Percentiles rank a stretch among this genome's conserved stretches.
phyloP scores from a whole-genome alignment of 2,888 invertebrate species.

The Philhelius pedissequus region DNA sequence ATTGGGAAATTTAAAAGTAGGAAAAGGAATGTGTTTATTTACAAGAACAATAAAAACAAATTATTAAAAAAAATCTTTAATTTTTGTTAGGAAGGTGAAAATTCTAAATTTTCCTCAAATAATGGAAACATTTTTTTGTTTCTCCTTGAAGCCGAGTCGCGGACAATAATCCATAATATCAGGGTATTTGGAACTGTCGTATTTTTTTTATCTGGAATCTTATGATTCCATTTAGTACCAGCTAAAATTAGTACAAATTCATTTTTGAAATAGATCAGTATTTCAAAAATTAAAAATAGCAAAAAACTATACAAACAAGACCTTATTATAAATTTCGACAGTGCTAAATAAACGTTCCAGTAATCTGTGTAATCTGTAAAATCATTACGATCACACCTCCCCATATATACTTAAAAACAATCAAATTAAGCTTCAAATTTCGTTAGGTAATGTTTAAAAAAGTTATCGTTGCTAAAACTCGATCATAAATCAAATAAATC shows the following conservation, averaged over 20 bases:
- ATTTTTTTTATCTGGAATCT: not conserved
- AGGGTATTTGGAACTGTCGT: too few relatives aligned
- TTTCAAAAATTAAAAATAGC: not conserved
- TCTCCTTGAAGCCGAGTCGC: too few relatives aligned
- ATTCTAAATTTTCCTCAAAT: too few relatives aligned
- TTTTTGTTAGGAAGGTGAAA: too few relatives aligned
- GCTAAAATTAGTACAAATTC: not conserved
- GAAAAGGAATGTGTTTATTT: too few relatives aligned
- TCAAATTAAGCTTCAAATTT: not conserved
- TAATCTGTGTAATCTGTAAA: not conserved
- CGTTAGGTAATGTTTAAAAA: constrained; percentile 11
- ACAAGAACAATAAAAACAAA: too few relatives aligned
- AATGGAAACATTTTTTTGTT: too few relatives aligned
- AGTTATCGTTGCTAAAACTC: not conserved
- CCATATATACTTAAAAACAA: not conserved
- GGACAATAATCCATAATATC: too few relatives aligned
- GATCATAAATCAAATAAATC: constrained; percentile 30
- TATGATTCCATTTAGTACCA: not conserved
- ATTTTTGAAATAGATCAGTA: not conserved
- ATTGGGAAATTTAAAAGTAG: too few relatives aligned
- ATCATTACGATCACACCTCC: not conserved
- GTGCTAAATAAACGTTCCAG: not conserved
- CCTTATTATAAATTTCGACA: not conserved
- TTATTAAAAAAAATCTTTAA: too few relatives aligned
- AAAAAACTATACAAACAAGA: too few relatives aligned